Evolutionary conservation across 2,888 invertebrate species (phyloP).

Genomic region (Ectemnius continuus): DNA sequence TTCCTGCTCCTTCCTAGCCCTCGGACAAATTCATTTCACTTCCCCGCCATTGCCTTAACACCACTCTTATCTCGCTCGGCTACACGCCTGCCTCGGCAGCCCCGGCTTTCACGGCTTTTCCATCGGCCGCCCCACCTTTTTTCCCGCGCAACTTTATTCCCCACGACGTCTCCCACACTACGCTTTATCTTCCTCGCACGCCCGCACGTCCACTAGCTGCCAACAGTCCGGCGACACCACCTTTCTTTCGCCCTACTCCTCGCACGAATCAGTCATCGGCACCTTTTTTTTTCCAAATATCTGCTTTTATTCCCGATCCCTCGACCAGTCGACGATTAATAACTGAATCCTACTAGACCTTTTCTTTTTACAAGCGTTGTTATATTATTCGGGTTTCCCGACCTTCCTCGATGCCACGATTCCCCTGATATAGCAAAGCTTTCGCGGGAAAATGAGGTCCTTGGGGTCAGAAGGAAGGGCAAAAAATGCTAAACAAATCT

Average conservation of each 20-base stretch:
- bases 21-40: constrained; percentile 27
- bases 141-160: constrained; percentile 16
- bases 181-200: constrained; percentile 30
- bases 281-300: constrained; percentile 22
- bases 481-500: constrained; percentile 1
- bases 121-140: not conserved
- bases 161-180: not conserved
- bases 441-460: not conserved
- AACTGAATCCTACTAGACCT: too few species aligned
- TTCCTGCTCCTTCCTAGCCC: not conserved
- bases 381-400: not conserved
- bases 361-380: too few species aligned
- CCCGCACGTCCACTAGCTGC: not conserved
- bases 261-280: too few species aligned
- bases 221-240: not conserved
- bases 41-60: constrained; percentile 22
- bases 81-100: not conserved
- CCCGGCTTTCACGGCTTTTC: not conserved
- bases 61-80: constrained; percentile 15
- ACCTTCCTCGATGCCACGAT: not conserved
- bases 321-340: too few species aligned
- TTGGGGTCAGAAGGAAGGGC: too few species aligned
- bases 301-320: too few species aligned
- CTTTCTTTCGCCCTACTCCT: not conserved
- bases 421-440: not conserved